These are phyloP conservation scores for Crypturellus tataupa DNA, from an alignment of 2,797 vertebrate species.

Conservation along the genomic window DNA sequence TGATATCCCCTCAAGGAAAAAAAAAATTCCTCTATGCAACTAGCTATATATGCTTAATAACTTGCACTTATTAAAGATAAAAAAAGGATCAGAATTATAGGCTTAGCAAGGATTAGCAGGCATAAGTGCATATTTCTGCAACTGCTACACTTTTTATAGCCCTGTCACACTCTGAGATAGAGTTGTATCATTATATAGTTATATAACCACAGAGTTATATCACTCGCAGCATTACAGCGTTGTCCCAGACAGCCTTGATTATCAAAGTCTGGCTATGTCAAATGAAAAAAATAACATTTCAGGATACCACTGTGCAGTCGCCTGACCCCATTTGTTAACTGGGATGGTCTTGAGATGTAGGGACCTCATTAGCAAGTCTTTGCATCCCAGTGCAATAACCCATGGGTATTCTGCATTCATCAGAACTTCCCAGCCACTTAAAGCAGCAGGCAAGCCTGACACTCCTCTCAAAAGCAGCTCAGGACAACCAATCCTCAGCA, in stretches of 20 bases:
- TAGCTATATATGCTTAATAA: constrained; percentile 70
- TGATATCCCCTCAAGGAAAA: constrained; percentile 47
- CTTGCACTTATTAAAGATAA: constrained; percentile 66
- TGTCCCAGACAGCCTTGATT: constrained; percentile 70
- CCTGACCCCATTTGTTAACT: not conserved
- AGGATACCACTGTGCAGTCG: constrained; percentile 17
- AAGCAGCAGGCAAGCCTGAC: not conserved
- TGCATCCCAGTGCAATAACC: not conserved
- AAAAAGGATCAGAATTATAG: constrained; percentile 72
- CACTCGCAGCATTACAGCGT: constrained; percentile 54
- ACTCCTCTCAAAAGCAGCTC: not conserved
- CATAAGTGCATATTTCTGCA: constrained; percentile 55
- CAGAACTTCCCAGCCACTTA: not conserved
- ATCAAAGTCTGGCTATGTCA: constrained; percentile 46
- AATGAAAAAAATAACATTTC: not conserved
- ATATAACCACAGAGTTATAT: constrained; percentile 65
- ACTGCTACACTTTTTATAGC: constrained; percentile 72
- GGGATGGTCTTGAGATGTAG: not conserved
- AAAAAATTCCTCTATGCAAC: constrained; percentile 54
- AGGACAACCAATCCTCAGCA: not conserved
- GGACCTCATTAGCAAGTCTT: not conserved
- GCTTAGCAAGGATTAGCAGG: constrained; percentile 68
- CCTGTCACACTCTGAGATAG: constrained; percentile 54
- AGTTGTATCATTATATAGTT: constrained; percentile 69
- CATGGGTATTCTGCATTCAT: not conserved